Conservation (phyloP, 23 tunicate genomes). For the Trididemnum clinides region DNA sequence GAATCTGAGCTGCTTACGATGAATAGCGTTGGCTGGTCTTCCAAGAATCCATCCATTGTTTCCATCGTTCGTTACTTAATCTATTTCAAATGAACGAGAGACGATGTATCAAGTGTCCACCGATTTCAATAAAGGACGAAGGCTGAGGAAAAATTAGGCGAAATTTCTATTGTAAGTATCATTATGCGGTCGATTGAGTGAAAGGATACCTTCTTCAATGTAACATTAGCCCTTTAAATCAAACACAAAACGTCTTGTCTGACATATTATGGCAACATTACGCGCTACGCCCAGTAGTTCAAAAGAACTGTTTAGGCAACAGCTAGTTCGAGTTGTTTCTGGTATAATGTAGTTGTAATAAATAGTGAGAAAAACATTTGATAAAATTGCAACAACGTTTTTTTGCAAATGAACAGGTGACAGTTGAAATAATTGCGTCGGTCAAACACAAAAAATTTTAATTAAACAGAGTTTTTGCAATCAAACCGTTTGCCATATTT, state of each 20-base stretch:
- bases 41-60: not conserved
- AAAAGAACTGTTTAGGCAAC: conserved; percentile 21
- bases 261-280: conserved; percentile 43
- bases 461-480: too few species aligned
- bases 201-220: conserved; percentile 10
- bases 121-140: not conserved
- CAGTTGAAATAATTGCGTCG: too few species aligned
- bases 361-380: too few species aligned
- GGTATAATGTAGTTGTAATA: too few species aligned
- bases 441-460: too few species aligned
- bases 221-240: conserved; percentile 23
- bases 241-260: not conserved
- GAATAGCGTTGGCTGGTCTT: too few species aligned
- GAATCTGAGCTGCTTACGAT: too few species aligned
- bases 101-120: conserved; percentile 14
- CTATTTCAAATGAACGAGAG: not conserved
- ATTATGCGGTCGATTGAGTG: not conserved
- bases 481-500: too few species aligned
- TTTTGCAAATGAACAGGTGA: too few species aligned
- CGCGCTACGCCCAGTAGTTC: conserved; percentile 19
- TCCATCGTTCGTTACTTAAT: conserved; percentile 14
- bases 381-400: too few species aligned
- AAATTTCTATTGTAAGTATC: conserved; percentile 3
- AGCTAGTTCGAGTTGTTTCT: not conserved
- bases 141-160: not conserved